Evolutionary conservation across 2,888 invertebrate genomes (phyloP).

Genomic region (Barypeithes pellucidus): DNA sequence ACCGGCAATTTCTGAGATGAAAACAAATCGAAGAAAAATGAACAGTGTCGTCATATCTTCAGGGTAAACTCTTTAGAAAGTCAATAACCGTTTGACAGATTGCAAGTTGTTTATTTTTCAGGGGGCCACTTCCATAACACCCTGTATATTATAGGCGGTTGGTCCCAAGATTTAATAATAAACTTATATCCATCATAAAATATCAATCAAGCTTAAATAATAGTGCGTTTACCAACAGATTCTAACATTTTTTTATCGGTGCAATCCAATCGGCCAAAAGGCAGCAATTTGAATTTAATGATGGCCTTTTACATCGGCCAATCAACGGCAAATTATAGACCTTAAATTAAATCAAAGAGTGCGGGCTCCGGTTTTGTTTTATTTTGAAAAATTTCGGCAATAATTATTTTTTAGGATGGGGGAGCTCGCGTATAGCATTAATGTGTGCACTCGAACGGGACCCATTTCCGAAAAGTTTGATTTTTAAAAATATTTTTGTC

Average conservation of each 20-base stretch:
- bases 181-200: conserved; percentile 41
- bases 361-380: conserved; percentile 34
- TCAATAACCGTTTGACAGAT: too few species aligned
- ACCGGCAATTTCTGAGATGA: too few species aligned
- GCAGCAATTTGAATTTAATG: conserved; percentile 52
- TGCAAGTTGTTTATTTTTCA: too few species aligned
- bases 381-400: conserved; percentile 39
- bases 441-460: too few species aligned
- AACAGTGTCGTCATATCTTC: too few species aligned
- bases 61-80: too few species aligned
- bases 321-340: conserved; percentile 53
- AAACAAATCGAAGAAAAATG: too few species aligned
- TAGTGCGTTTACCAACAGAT: conserved; percentile 47
- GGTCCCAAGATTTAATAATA: conserved; percentile 47
- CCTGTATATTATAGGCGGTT: conserved; percentile 46
- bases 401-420: conserved; percentile 42
- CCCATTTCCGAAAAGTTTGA: too few species aligned
- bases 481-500: too few species aligned
- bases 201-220: conserved; percentile 52
- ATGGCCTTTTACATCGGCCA: conserved; percentile 53
- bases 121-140: too few species aligned
- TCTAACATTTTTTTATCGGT: conserved; percentile 48
- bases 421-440: neutral
- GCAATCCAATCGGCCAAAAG: conserved; percentile 37
- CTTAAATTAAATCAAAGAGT: conserved; percentile 55